Base-by-base conservation (phyloP, 2,888 invertebrate species). In the Drosophila subsilvestris region DNA sequence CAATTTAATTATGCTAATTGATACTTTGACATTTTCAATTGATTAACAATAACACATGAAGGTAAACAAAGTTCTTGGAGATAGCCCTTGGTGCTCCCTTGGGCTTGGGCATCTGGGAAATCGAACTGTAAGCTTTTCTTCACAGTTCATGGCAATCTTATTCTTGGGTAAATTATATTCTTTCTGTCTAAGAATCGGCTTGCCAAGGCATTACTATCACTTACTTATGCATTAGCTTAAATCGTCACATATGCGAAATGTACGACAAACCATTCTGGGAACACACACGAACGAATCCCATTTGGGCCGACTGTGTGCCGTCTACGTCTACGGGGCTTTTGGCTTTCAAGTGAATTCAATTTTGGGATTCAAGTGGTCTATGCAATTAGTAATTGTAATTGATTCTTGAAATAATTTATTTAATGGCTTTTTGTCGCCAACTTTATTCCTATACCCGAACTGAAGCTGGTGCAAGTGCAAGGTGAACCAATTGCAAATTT, bases 321-420 rank as follows among this genome's bases (percentile, higher is more conserved):
- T 47, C 47, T 17, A 29, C 9, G 44, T 44, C 45, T 18, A n/a
- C n/a, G n/a, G 18, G 27, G 37, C 7, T 45, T 50, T 68, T 67
- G 44, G 57, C 63, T 66, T 78, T 78, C 75, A 79, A 76, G 75
- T 81, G 81, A 84, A 81, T 81, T 79, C 79, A 84, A 82, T 82
- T 85, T n/a, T n/a, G n/a, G n/a, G 82, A 77, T 75, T 82, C 82
- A 82, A 82, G 79, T 82, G 82, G 82, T 79, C 80, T 82, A 79
- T 82, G 79, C 85, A 85, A 82, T 85, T 85, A 82, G 85, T 85
- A 82, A 82, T 77, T 81, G 85, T 85, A 82, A 82, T 82, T 82
- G 81, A 79, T 85, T 85, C 82, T 75, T 75, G 85, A 85, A 85
- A 82, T 82, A 83, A 82, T 85, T 85, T 85, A 82, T 82, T 61